phyloP scores from a whole-genome alignment of 2,797 vertebrate species.

The Acanthopagrus latus region DNA sequence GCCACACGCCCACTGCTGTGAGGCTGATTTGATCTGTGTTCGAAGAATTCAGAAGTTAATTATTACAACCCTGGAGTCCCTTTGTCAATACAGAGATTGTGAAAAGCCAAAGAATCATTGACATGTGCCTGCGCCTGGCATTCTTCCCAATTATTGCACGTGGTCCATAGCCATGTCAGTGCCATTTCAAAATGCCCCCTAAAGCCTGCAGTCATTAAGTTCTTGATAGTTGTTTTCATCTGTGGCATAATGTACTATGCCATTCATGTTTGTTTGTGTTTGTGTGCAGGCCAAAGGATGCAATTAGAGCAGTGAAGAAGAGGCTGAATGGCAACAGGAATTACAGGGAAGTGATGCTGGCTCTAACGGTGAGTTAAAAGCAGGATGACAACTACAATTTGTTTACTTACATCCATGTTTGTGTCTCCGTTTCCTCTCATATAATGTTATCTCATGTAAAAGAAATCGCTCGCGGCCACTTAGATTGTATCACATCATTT shows the following conservation, averaged over 20 bases:
- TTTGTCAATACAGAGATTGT: not conserved
- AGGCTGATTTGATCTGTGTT: conserved; percentile 6
- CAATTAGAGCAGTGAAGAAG: conserved; percentile 97
- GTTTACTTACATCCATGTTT: not conserved
- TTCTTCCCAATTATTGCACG: not conserved
- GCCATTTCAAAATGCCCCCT: not conserved
- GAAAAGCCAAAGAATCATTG: conserved; percentile 33
- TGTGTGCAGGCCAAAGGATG: conserved; percentile 93
- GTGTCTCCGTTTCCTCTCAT: not conserved
- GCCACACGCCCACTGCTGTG: conserved; percentile 4
- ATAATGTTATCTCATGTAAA: not conserved
- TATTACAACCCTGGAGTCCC: conserved; percentile 15
- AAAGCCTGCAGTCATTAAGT: not conserved
- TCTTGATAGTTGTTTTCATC: conserved; percentile 5
- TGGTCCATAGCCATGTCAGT: not conserved
- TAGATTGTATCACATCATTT: not conserved
- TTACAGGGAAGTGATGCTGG: conserved; percentile 98
- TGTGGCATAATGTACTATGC: not conserved
- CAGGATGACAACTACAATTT: not conserved
- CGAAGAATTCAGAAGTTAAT: conserved; percentile 41
- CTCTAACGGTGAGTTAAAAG: conserved; percentile 91
- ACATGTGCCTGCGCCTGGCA: not conserved
- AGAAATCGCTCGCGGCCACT: not conserved
- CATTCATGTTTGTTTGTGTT: conserved; percentile 16
- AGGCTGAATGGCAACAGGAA: conserved; percentile 96